Base-by-base conservation (phyloP, 2,113 vertebrate species). In the Rhinichthys klamathensis region DNA sequence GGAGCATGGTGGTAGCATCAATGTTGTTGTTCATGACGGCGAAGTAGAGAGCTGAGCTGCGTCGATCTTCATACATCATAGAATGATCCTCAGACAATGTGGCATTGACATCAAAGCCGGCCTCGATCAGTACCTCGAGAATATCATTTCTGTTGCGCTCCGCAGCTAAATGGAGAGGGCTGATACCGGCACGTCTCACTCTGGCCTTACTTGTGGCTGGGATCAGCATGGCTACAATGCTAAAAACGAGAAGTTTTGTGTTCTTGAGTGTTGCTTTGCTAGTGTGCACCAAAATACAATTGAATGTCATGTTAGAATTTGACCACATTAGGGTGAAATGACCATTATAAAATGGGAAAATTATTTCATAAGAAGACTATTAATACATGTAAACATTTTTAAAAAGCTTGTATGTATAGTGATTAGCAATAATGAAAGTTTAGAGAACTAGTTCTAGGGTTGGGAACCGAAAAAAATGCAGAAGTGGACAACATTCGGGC, bases 131-230 rank as follows among this genome's bases (percentile, higher is more conserved):
- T 10, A 49, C 18, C 63, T 89, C 84, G 65, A 98, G 84, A 85
- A 97, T 93, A 0, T 92, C 92, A 2, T 97, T 95, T 0, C 94
- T 90, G 92, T 97, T 96, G 78, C 93, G 92, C 73, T 98, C 96
- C 0, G 96, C 96, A 0, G 97, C 97, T 3, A 98, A 78, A 87
- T 98, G 97, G 82, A 98, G 90, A 9, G 97, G 97, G 82, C 96
- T 98, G 91, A 98, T 95, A 73, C 97, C 97, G 0, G 96, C 95
- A 0, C 91, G 89, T 83, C 91, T 94, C 84, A 98, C 84, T 0
- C 95, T 93, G 15, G 92, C 93, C 74, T 93, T 95, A 73, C 96
- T 97, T 12, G 96, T 98, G 87, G 95, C 94, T 0, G 96, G 95
- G 73, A 97, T 94, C 91, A 98, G 92, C 95, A 96, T 92, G 73